Evolutionary conservation across 2,888 invertebrate genomes (phyloP), one percentile per base, ranked within the genome.

Genomic region (Seira ritae): DNA sequence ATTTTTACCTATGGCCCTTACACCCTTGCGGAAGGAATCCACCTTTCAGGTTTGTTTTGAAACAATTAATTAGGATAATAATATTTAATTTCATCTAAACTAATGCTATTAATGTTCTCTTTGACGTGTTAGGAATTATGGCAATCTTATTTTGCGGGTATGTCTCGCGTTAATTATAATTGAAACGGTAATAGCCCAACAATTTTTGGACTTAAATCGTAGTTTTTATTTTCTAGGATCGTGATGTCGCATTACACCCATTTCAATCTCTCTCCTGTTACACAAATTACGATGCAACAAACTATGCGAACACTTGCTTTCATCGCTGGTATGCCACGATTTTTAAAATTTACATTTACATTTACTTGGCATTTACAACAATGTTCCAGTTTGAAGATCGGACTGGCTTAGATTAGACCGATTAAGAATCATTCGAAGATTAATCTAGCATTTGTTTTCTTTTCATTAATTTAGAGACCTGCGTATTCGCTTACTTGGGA

Each of bases 211-310:
- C n/a, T n/a, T n/a, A n/a, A n/a, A n/a, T n/a, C n/a, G n/a, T n/a
- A n/a, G n/a, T n/a, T n/a, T n/a, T n/a, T n/a, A n/a, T 31, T 19
- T 71, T 78, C 20, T 19, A 80, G 99, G 6, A 97, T 99, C 90
- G 98, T 98, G 0, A 99, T 99, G 99, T 98, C 98, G 0, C 99
- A 99, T 91, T 99, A 99, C 91, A 99, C 99, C 15, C 99, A 99
- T 92, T 97, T 97, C 90, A 99, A 99, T 91, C 92, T 99, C 65
- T 98, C 98, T 0, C 98, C 99, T 0, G 96, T 99, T 20, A 98
- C 99, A 0, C 99, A 99, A 92, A 98, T 99, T 73, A 99, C 99
- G 1, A 98, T 99, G 96, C 98, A 99, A 91, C 98, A 99, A 91
- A 99, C 98, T 0, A 97, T 99, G 94, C 93, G 98, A 90, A 99